Base-by-base conservation (phyloP, 2,113 vertebrate genomes). In the Megaceryle maxima region DNA sequence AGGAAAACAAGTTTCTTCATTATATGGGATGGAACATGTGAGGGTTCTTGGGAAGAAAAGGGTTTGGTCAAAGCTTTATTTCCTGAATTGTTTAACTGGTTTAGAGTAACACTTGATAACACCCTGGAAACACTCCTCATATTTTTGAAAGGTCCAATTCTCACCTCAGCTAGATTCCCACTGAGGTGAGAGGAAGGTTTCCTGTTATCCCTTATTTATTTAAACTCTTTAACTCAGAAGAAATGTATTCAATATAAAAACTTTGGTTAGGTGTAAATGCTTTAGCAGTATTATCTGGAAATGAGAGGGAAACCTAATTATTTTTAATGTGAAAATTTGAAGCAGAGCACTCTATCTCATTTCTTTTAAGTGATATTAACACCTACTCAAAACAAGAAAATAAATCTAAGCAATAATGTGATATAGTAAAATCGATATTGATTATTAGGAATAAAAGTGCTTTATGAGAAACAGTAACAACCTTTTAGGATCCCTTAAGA, bases 381-480 rank as follows among this genome's bases (percentile, higher is more conserved):
- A 92, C 81, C 70, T 48, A 79, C 83, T 76, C 39, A 94, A 96
- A 98, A 74, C 68, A 95, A 86, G 95, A 95, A 91, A 94, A 96
- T 97, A 97, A 97, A 97, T 97, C 92, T 95, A 81, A 83, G 63
- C 75, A 92, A 90, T 95, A 95, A 94, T 79, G 73, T 33, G 50
- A 37, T 91, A 85, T 35, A 91, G 59, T 89, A 97, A 97, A 96
- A 97, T 96, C 73, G 2, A 92, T 97, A 97, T 95, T 81, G 94
- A 96, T 97, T 97, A 97, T 97, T 95, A 86, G 83, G 88, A 95
- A 29, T 85, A 48, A 95, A 95, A 97, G 63, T 96, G 41, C 33
- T 97, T 97, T 95, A 97, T 97, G 82, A 85, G 79, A 89, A 90
- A 90, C 70, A 83, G 35, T 95, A 97, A 97, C 46, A 97, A 77